A percentile compares a stretch with the other conserved stretches of the same genome.
Evolutionary conservation across 2,113 vertebrate genomes (phyloP).

Genomic region (Hippocampus barbouri): DNA sequence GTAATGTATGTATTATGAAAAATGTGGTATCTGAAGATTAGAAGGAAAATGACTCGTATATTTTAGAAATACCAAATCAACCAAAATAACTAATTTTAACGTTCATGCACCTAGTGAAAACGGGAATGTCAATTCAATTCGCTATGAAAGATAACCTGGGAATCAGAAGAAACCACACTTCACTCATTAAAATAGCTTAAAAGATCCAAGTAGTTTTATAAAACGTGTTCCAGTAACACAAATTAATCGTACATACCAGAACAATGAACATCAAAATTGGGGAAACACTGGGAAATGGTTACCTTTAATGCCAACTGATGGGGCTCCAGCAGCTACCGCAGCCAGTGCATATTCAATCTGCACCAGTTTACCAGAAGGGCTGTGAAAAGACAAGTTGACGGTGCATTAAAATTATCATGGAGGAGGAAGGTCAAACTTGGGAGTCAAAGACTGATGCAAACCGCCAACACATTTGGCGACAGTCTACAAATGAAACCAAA

Average conservation of each 20-base stretch:
- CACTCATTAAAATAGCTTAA: too few relatives aligned
- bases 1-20: background rate
- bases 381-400: slow-evolving; percentile 48
- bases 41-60: too few relatives aligned
- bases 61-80: background rate
- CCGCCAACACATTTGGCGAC: background rate
- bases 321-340: slow-evolving; percentile 95
- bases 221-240: too few relatives aligned
- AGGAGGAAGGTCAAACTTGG: background rate
- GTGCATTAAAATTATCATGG: background rate
- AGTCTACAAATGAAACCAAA: slow-evolving; percentile 59
- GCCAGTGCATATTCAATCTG: slow-evolving; percentile 99
- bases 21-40: background rate
- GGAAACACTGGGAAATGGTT: slow-evolving; percentile 11
- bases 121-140: background rate
- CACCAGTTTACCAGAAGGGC: slow-evolving; percentile 97
- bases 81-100: background rate
- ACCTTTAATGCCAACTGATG: slow-evolving; percentile 99
- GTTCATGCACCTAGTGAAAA: background rate
- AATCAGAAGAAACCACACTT: background rate
- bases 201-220: too few relatives aligned
- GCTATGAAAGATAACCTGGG: background rate
- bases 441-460: background rate
- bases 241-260: too few relatives aligned
- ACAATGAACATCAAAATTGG: too few relatives aligned